phyloP scores from a whole-genome alignment of 2,797 vertebrate species.

The Rhabdomys pumilio region DNA sequence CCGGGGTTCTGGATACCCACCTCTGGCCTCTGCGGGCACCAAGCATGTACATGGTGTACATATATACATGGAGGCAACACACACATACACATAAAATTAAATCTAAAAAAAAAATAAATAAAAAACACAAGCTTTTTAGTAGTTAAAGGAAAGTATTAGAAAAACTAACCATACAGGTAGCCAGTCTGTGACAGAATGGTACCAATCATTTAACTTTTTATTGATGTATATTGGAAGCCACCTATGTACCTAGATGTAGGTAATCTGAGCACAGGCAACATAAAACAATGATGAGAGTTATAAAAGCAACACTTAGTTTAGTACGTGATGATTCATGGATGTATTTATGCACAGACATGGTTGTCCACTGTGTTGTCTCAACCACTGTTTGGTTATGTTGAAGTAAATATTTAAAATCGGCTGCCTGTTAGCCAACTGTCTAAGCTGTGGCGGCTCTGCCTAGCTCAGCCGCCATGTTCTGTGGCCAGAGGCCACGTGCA shows the following conservation, averaged over 20 bases:
- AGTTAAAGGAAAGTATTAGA: slow-evolving; percentile 36
- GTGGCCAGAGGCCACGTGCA: too few relatives aligned
- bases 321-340: background rate
- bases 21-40: background rate
- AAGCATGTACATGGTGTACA: background rate
- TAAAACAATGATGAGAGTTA: slow-evolving; percentile 27
- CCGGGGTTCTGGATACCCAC: background rate
- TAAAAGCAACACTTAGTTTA: slow-evolving; percentile 11
- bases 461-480: too few relatives aligned
- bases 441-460: too few relatives aligned
- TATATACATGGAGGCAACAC: background rate
- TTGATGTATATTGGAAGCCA: slow-evolving; percentile 20
- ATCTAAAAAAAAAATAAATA: background rate
- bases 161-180: slow-evolving; percentile 23
- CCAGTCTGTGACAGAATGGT: background rate
- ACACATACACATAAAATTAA: background rate
- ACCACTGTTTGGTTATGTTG: background rate
- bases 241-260: background rate
- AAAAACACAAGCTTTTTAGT: background rate
- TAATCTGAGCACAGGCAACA: slow-evolving; percentile 33
- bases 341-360: background rate
- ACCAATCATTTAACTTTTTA: slow-evolving; percentile 21
- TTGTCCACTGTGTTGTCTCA: background rate
- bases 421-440: too few relatives aligned
- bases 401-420: too few relatives aligned